phyloP scores from a whole-genome alignment of 2,888 invertebrate genomes.

The Mantis religiosa region DNA sequence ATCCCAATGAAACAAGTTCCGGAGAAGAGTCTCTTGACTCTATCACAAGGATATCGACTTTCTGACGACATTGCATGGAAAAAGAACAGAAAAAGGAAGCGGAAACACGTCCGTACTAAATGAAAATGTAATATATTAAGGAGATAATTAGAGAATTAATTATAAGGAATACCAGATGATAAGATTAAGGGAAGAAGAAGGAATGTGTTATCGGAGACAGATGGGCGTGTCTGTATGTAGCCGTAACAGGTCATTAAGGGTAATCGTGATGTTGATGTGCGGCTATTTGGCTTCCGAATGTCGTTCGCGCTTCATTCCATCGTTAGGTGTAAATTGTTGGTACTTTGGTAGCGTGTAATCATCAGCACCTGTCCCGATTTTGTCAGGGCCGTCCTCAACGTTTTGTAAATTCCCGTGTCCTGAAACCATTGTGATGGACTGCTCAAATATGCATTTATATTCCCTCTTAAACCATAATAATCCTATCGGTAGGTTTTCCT shows the following conservation, averaged over 20 bases:
- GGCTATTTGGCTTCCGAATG: not conserved
- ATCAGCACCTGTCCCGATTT: too few relatives aligned
- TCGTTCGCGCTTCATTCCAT: not conserved
- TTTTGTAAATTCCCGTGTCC: too few relatives aligned
- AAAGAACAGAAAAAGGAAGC: not conserved
- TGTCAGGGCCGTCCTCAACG: too few relatives aligned
- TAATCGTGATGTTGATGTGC: not conserved
- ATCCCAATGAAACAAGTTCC: not conserved
- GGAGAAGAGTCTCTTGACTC: not conserved
- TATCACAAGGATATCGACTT: not conserved
- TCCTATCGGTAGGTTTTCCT: too few relatives aligned
- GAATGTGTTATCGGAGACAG: not conserved
- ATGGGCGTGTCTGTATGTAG: not conserved
- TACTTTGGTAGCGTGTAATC: too few relatives aligned
- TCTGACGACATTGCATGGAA: not conserved
- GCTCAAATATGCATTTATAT: too few relatives aligned
- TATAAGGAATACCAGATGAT: not conserved
- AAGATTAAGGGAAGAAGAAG: not conserved
- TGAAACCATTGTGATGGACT: too few relatives aligned
- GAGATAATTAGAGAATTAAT: not conserved
- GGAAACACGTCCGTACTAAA: not conserved
- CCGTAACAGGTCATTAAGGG: not conserved
- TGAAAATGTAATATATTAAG: not conserved
- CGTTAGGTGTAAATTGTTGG: too few relatives aligned
- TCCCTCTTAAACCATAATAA: too few relatives aligned